Evolutionary conservation across 2,113 vertebrate genomes (phyloP).

Genomic region (Mungos mungo): DNA sequence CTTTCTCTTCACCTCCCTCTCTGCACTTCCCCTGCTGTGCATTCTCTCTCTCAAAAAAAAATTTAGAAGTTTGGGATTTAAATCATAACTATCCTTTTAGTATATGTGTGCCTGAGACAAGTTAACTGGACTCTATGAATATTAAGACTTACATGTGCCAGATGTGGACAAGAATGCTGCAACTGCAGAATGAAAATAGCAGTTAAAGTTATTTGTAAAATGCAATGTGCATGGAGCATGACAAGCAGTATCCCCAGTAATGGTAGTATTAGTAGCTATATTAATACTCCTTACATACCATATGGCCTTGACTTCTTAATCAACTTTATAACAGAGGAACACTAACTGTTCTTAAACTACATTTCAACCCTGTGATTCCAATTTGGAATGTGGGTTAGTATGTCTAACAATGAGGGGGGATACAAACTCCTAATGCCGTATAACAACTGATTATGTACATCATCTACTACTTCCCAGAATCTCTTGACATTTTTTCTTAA

Average conservation of each 20-base stretch:
- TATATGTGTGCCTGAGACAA: neutral
- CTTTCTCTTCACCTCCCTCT: no score
- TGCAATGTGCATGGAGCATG: fast-evolving
- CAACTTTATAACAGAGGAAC: neutral
- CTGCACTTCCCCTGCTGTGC: no score
- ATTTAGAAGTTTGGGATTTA: neutral
- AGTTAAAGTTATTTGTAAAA: neutral
- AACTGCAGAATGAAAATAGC: neutral
- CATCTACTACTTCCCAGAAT: neutral
- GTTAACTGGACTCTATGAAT: neutral
- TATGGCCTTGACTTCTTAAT: neutral
- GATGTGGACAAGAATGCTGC: neutral
- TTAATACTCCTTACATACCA: neutral
- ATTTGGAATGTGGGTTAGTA: neutral
- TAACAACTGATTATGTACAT: neutral
- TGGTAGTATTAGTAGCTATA: neutral
- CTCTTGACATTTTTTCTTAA: neutral
- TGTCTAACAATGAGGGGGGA: neutral
- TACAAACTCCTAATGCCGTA: neutral
- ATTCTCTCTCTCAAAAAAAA: no score
- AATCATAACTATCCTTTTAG: neutral
- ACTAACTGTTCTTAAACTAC: neutral
- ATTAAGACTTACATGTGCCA: neutral
- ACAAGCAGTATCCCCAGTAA: neutral
- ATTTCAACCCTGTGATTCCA: neutral